Base-by-base conservation (phyloP, 1,140 invertebrate genomes). In the Pachyrhynchus sulphureomaculatus region DNA sequence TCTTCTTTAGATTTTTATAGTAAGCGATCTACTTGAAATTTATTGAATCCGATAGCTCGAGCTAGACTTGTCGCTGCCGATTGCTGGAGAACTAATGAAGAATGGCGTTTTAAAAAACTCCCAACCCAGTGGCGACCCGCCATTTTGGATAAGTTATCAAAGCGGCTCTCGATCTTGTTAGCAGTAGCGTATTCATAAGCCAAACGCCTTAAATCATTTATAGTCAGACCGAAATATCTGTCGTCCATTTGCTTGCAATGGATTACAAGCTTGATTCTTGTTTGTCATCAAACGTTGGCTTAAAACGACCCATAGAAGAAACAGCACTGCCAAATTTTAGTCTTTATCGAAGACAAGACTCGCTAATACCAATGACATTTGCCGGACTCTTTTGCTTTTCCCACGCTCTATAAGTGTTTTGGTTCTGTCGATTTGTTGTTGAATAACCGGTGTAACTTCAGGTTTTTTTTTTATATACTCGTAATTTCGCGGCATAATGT, bases 161-260 rank as follows among this genome's bases (percentile, higher is more conserved):
- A 29, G 8, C 26, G 8, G 26, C 12, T 6, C 26, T 10, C 12
- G 8, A 29, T 29, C 12, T 29, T 6, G 57, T 73, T 68, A 60
- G 62, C 68, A 44, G 59, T 62, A 21, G 69, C 68, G 20, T 71
- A 55, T 62, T 74, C 61, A 58, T 53, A 71, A 37, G 67, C 69
- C 23, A 71, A 21, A 21, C n/a, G 17, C 39, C 55, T 47, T 21
- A 69, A 6, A 49, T 75, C 61, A 24, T 42, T 47, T 4, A 23
- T n/a, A 13, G 51, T 63, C 12, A 73, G 47, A 13, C 70, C 70
- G 53, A 62, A 68, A 33, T 69, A 63, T 10, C 36, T 42, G n/a
- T 49, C 8, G 8, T 67, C 71, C 52, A 71, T 60, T 23, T 66
- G 47, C 34, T 55, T 49, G n/a, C 68, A 23, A 61, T 73, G 62